Evolutionary conservation across 2,797 vertebrate genomes (phyloP).

Genomic region (Malacoctenus gilli): DNA sequence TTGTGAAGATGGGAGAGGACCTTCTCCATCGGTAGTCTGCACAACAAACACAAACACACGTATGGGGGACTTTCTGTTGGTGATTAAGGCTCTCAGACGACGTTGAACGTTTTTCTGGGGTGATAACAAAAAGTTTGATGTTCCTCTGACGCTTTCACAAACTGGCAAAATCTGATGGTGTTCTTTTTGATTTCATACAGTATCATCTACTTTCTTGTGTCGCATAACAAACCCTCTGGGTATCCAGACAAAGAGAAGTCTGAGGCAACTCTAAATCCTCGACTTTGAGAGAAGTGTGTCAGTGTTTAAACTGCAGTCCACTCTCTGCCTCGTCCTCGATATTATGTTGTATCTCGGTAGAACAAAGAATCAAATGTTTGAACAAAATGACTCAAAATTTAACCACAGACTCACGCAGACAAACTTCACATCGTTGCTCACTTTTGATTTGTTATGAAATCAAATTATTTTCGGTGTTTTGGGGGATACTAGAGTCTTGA

Average conservation of each 20-base stretch:
- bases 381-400: not conserved
- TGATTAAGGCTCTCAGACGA: not conserved
- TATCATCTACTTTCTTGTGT: conserved; percentile 25
- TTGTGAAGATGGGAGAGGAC: conserved; percentile 78
- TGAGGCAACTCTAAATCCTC: conserved; percentile 1
- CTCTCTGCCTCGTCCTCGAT: not conserved
- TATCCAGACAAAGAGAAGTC: conserved; percentile 4
- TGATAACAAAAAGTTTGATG: too few relatives aligned
- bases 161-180: conserved; percentile 13
- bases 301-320: not conserved
- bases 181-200: conserved; percentile 10
- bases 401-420: not conserved
- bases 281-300: conserved; percentile 9
- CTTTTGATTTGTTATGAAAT: not conserved
- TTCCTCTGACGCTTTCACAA: too few relatives aligned
- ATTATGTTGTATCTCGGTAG: too few relatives aligned
- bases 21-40: conserved; percentile 49
- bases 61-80: conserved; percentile 27
- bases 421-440: not conserved
- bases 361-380: too few relatives aligned
- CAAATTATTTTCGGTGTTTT: not conserved
- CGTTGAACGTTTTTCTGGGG: not conserved
- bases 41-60: conserved; percentile 23
- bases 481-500: not conserved
- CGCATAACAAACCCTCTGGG: conserved; percentile 34